Base-by-base conservation (phyloP, 2,888 invertebrate genomes). In the Spilosoma lubricipeda region DNA sequence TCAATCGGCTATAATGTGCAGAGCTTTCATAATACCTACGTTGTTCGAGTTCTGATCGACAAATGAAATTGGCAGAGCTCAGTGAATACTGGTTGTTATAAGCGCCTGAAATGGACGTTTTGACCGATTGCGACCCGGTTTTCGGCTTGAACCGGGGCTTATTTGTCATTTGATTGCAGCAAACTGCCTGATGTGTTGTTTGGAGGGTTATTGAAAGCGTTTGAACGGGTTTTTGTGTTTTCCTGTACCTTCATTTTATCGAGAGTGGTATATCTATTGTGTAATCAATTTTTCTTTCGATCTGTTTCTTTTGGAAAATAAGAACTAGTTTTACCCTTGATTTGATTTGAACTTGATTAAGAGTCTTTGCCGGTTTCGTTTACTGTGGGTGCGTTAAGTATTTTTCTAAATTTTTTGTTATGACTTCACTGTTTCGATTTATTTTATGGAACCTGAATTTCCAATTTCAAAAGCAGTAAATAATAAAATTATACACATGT, bases 61-160 rank as follows among this genome's bases (percentile, higher is more conserved):
- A 39, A 52, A 65, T 36, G 48, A 74, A 74, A 71, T 76, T 76
- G 77, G 15, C 27, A 45, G 74, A 66, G 80, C 70, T 80, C 86
- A 33, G 8, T 20, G 39, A 75, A 72, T n/a, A 71, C 52, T 82
- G 82, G 86, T 67, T 74, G 67, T 33, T 77, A 71, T 79, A 72
- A 45, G 66, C 77, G 79, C 77, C 78, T 80, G 77, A 79, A 81
- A 80, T 82, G 83, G 84, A 84, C 85, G 52, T 85, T 85, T 84
- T 87, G 87, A 87, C 85, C 86, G 86, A 87, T 87, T 80, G 86
- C 82, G 84, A 82, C 85, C 84, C 74, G 82, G 78, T 83, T 86
- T 86, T 82, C 77, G 82, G 80, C 72, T 77, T 79, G 81, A 77
- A 82, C 79, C 77, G 79, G 79, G 75, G 67, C 71, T 77, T 85